Conservation (phyloP, 1,140 invertebrate species). For the Limonius californicus region DNA sequence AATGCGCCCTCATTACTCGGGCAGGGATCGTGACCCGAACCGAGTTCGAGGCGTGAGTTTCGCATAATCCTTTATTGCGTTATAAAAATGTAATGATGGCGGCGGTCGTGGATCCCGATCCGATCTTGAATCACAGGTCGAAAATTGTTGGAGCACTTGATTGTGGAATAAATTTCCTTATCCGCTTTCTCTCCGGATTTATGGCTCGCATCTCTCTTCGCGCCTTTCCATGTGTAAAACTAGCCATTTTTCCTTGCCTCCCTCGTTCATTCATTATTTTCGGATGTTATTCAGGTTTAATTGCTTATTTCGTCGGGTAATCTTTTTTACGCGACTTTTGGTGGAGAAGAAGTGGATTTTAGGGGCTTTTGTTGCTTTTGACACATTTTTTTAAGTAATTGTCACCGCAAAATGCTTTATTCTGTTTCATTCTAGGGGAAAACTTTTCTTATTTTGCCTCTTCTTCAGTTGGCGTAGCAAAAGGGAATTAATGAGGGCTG, state of each 20-base stretch:
- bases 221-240: neutral
- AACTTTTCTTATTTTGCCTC: neutral
- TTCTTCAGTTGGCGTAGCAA: neutral
- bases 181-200: neutral
- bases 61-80: constrained; percentile 4
- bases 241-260: neutral
- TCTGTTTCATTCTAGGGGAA: neutral
- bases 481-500: constrained; percentile 11
- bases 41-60: neutral
- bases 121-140: neutral
- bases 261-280: neutral
- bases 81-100: constrained; percentile 5
- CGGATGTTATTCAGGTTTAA: neutral
- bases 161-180: constrained; percentile 1
- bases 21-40: constrained; percentile 1
- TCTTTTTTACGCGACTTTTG: neutral
- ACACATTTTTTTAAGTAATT: constrained; percentile 11
- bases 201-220: neutral
- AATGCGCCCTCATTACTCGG: constrained; percentile 2
- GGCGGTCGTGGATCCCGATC: neutral
- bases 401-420: neutral
- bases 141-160: neutral
- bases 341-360: neutral
- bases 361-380: neutral
- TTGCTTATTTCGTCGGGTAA: neutral